These are phyloP conservation scores for Gopherus flavomarginatus DNA, from an alignment of 2,113 vertebrate genomes.

Conservation along the genomic window DNA sequence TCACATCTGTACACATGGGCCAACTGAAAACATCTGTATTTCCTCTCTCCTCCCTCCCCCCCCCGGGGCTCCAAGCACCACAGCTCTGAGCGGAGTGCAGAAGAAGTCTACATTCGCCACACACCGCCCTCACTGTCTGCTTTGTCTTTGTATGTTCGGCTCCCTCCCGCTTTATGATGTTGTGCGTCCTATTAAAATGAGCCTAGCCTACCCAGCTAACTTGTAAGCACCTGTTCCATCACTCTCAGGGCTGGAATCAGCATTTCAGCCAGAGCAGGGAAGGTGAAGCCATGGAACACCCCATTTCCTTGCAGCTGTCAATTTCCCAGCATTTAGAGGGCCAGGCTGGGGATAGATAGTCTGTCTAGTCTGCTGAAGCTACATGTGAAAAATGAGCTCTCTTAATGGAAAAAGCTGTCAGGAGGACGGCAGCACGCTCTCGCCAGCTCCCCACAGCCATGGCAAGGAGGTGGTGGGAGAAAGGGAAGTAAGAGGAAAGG, in stretches of 20 bases:
- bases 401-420: not conserved
- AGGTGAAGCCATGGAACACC: not conserved
- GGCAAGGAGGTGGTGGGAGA: not conserved
- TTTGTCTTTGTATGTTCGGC: not conserved
- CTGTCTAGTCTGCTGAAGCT: not conserved
- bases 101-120: not conserved
- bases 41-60: rapidly evolving
- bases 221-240: not conserved
- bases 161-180: not conserved
- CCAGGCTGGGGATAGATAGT: not conserved
- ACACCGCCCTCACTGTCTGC: not conserved
- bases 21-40: not conserved
- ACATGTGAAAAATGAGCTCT: not conserved
- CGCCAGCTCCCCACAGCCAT: not conserved
- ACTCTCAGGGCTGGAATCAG: rapidly evolving
- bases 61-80: not conserved
- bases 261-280: not conserved
- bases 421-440: not conserved
- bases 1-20: not conserved
- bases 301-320: not conserved
- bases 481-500: not conserved
- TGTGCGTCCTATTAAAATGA: not conserved
- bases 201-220: not conserved
- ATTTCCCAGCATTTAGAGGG: rapidly evolving
- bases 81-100: not conserved